Percentiles rank a stretch among this genome's conserved stretches.
These are phyloP conservation scores for Alcis repandata DNA, from an alignment of 2,888 invertebrate species.

Conservation along the genomic window DNA sequence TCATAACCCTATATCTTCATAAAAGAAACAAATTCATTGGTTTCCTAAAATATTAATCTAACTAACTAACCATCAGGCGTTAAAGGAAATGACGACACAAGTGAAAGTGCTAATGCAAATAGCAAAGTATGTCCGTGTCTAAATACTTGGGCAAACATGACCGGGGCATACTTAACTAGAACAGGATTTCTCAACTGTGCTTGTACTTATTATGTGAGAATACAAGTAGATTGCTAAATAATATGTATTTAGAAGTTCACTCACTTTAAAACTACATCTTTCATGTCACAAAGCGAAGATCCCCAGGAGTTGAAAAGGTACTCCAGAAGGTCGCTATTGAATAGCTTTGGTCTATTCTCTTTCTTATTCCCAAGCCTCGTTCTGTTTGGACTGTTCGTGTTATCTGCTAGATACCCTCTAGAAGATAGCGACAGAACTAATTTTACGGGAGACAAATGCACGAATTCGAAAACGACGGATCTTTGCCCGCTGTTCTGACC, in stretches of 20 bases:
- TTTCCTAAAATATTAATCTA: no score
- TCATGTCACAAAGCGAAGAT: constrained; percentile 88
- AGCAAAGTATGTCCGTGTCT: constrained; percentile 7
- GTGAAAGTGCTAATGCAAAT: constrained; percentile 17
- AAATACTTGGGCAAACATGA: constrained; percentile 7
- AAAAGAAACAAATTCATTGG: not conserved
- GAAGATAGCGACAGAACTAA: constrained; percentile 88
- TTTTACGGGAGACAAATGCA: constrained; percentile 87
- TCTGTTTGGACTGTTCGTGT: constrained; percentile 63
- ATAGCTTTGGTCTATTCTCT: constrained; percentile 81
- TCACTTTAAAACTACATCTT: constrained; percentile 88
- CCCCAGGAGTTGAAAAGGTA: constrained; percentile 89
- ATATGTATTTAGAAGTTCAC: constrained; percentile 32
- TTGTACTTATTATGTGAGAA: not conserved
- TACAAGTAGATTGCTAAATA: not conserved
- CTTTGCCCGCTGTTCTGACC: constrained; percentile 70
- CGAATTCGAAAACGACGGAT: constrained; percentile 84
- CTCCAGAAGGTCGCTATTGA: constrained; percentile 87
- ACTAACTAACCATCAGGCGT: not conserved
- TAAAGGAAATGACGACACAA: constrained; percentile 11
- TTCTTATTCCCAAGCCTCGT: constrained; percentile 70
- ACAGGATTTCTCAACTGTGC: constrained; percentile 1
- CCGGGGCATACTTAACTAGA: constrained; percentile 1
- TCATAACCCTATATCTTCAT: no score
- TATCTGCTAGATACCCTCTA: constrained; percentile 74